These are phyloP conservation scores for Strix occidentalis DNA, from an alignment of 2,797 vertebrate genomes.

Conservation along the genomic window DNA sequence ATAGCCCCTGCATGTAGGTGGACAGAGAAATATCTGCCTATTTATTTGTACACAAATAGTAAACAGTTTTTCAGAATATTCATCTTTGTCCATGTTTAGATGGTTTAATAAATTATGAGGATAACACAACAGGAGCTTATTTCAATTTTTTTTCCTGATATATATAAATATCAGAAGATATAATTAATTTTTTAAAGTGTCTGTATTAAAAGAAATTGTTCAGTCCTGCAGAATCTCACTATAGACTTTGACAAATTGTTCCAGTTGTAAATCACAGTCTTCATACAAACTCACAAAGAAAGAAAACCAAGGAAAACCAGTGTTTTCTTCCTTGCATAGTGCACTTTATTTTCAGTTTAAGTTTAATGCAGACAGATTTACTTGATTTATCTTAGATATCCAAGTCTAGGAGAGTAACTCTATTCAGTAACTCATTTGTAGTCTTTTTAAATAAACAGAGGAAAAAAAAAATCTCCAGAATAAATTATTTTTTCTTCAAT, in stretches of 20 bases:
- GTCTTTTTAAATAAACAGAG: background rate
- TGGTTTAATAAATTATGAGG: background rate
- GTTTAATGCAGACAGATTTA: background rate
- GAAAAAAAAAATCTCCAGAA: background rate
- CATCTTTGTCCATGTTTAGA: background rate
- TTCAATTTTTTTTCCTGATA: background rate
- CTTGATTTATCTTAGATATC: background rate
- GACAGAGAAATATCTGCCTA: constrained; percentile 1
- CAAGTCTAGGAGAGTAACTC: background rate
- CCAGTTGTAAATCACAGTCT: background rate
- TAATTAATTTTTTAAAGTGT: background rate
- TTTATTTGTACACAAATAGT: background rate
- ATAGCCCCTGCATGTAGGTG: background rate
- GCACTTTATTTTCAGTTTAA: background rate
- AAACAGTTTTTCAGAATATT: background rate
- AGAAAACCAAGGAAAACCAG: background rate
- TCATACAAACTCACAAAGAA: background rate
- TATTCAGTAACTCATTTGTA: background rate
- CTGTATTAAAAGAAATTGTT: background rate
- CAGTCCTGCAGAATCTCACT: background rate
- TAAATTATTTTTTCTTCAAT: background rate
- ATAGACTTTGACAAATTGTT: background rate
- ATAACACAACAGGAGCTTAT: background rate
- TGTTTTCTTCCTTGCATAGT: background rate
- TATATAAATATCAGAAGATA: background rate